Evolutionary conservation across 2,888 invertebrate genomes (phyloP).

Genomic region (Auanema freiburgensis): DNA sequence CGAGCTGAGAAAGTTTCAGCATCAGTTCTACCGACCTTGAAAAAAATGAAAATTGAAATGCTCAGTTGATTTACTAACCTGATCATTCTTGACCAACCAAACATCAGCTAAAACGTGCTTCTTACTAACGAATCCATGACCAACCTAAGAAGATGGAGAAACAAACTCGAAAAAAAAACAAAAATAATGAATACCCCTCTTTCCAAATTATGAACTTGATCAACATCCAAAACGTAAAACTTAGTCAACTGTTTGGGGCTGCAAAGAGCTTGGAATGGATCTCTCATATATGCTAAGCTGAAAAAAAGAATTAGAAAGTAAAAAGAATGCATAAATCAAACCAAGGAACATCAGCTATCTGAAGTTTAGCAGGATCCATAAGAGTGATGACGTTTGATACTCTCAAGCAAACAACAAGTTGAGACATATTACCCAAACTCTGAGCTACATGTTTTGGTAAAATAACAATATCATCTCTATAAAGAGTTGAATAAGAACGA

Average conservation of each 20-base stretch:
- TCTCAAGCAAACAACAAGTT: constrained; percentile 83
- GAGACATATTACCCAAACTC: constrained; percentile 64
- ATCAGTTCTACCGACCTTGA: constrained; percentile 74
- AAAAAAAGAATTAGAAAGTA: constrained; percentile 15
- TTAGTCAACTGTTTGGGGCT: constrained; percentile 87
- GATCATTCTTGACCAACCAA: constrained; percentile 84
- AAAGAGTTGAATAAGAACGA: too few relatives aligned
- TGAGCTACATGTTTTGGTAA: constrained; percentile 59
- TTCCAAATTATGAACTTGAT: constrained; percentile 73
- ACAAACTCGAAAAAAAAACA: not conserved
- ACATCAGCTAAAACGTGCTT: constrained; percentile 88
- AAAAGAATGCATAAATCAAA: not conserved
- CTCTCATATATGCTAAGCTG: constrained; percentile 78
- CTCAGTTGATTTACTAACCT: constrained; percentile 23
- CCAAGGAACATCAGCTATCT: constrained; percentile 54
- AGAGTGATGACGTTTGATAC: constrained; percentile 87
- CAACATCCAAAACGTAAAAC: constrained; percentile 92
- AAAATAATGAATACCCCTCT: constrained; percentile 25
- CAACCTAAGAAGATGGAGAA: constrained; percentile 70
- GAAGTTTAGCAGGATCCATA: constrained; percentile 78
- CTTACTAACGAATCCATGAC: constrained; percentile 82
- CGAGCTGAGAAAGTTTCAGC: constrained; percentile 79
- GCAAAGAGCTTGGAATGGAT: constrained; percentile 84
- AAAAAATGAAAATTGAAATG: not conserved
- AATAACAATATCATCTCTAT: constrained; percentile 55